Percentiles rank a stretch among this genome's conserved stretches.
phyloP scores from a whole-genome alignment of 2,113 vertebrate species.

The Macquaria australasica region DNA sequence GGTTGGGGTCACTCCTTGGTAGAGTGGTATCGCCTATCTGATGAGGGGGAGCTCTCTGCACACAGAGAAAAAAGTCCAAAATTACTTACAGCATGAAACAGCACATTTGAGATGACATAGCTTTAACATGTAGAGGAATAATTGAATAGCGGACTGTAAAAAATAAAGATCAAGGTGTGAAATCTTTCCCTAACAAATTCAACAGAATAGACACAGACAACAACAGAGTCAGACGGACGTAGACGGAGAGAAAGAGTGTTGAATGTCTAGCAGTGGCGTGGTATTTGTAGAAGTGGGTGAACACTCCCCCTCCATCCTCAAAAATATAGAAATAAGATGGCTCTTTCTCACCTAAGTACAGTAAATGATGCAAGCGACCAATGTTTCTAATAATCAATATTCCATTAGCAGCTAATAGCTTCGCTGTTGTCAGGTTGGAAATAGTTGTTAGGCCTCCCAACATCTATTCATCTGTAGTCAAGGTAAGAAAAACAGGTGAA shows the following conservation, averaged over 20 bases:
- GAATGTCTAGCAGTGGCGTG: background rate
- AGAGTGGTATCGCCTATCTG: constrained; percentile 91
- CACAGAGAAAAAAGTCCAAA: constrained; percentile 11
- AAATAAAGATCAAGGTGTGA: constrained; percentile 24
- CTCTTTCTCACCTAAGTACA: constrained; percentile 25
- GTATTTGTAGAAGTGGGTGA: constrained; percentile 11
- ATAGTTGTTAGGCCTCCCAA: background rate
- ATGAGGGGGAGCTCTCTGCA: constrained; percentile 91
- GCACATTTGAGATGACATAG: background rate
- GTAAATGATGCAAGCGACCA: constrained; percentile 25
- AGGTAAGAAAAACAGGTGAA: constrained; percentile 28
- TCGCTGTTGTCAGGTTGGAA: constrained; percentile 12
- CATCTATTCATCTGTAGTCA: constrained; percentile 25
- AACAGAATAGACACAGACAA: background rate
- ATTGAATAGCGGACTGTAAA: background rate
- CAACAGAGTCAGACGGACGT: background rate
- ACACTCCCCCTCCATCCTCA: background rate
- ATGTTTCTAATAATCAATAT: constrained; percentile 41
- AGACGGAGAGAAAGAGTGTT: background rate
- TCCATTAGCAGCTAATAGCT: constrained; percentile 43
- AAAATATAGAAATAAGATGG: background rate
- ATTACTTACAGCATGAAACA: background rate
- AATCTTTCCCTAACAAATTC: constrained; percentile 7
- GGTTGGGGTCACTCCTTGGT: constrained; percentile 94
- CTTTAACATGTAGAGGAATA: background rate